Percentiles rank a stretch among this genome's conserved stretches.
Conservation (phyloP, 2,113 vertebrate genomes). For the Ranitomeya variabilis region DNA sequence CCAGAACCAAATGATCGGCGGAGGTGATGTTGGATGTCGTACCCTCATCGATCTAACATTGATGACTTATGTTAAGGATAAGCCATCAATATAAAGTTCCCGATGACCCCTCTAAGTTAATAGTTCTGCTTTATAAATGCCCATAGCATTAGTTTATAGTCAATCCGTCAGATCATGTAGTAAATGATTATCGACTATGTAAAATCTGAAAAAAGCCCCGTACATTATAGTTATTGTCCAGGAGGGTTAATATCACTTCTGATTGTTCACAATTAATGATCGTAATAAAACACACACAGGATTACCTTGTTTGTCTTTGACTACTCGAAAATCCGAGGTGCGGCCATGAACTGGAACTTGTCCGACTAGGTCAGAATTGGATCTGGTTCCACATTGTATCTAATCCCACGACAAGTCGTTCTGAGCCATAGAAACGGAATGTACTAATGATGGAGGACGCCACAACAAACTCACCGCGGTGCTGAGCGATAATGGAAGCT, state of each 20-base stretch:
- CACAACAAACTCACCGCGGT: conserved; percentile 22
- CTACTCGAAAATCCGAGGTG: background rate
- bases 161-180: background rate
- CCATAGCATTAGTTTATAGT: background rate
- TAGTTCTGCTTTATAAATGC: too few species aligned
- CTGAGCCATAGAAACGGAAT: conserved; percentile 26
- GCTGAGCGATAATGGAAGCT: conserved; percentile 22
- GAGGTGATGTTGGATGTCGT: too few species aligned
- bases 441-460: background rate
- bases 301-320: background rate
- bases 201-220: too few species aligned
- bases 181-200: background rate
- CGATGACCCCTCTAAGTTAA: too few species aligned
- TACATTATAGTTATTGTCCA: background rate
- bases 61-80: too few species aligned
- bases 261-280: too few species aligned
- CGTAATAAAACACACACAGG: too few species aligned
- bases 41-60: too few species aligned
- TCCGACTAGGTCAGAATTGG: conserved; percentile 35
- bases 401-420: background rate
- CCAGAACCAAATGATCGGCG: too few species aligned
- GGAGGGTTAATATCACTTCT: too few species aligned
- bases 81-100: too few species aligned
- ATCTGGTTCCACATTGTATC: background rate
- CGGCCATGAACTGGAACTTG: conserved; percentile 5